A percentile compares a stretch with the other conserved stretches of the same genome.
phyloP scores from a whole-genome alignment of 1,140 invertebrate species.

The Drosophila sucinea region DNA sequence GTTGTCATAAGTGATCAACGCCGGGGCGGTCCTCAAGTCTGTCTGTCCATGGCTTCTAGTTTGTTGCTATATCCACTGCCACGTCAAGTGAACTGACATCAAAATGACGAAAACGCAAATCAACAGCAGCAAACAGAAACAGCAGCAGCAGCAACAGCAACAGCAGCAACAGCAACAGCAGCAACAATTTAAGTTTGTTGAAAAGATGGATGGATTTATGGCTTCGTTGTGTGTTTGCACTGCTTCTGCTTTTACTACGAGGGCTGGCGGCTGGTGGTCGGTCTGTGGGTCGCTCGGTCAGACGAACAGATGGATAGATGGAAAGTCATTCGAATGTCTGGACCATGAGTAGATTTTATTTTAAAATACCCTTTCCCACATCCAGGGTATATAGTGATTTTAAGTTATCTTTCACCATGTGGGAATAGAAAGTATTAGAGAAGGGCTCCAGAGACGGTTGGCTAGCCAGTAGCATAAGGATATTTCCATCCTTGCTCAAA shows the following conservation, averaged over 20 bases:
- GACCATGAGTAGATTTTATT: neutral
- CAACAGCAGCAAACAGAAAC: constrained; percentile 77
- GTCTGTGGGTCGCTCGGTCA: constrained; percentile 7
- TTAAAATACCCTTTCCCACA: neutral
- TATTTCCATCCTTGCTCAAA: too few relatives aligned
- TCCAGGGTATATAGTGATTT: neutral
- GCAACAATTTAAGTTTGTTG: constrained; percentile 61
- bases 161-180: neutral
- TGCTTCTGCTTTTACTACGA: constrained; percentile 14
- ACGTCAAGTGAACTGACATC: constrained; percentile 78
- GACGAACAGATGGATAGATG: neutral
- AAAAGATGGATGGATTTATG: constrained; percentile 80
- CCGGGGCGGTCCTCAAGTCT: constrained; percentile 51
- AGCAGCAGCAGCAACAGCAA: constrained; percentile 36
- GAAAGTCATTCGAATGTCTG: neutral
- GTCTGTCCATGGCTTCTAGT: constrained; percentile 28
- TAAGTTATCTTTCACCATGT: neutral
- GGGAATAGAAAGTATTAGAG: too few relatives aligned
- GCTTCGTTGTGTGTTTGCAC: constrained; percentile 42
- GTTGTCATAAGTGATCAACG: constrained; percentile 81
- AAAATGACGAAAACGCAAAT: constrained; percentile 82
- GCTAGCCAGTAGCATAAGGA: too few relatives aligned
- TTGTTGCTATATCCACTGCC: constrained; percentile 56
- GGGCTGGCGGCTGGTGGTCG: neutral
- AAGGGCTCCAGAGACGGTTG: too few relatives aligned